Evolutionary conservation across 92 coral and sea anemone genomes (phyloP).

Genomic region (Epizoanthus ramosus): DNA sequence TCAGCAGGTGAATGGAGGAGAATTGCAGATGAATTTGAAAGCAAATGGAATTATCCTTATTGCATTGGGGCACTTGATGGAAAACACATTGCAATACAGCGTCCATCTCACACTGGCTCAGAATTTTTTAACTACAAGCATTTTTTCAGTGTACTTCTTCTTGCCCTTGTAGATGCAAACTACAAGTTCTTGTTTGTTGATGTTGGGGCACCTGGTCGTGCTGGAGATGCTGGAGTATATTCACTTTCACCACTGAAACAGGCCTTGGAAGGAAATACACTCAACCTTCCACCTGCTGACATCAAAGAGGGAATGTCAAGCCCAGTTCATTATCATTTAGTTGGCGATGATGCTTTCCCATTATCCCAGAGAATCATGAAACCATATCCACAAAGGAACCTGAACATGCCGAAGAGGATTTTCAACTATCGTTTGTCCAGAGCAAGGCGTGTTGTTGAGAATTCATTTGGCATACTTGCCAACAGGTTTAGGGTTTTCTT

Average conservation of each 20-base stretch:
- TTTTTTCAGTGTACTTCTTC: conserved; percentile 50
- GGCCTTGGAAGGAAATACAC: conserved; percentile 32
- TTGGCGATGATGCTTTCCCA: conserved; percentile 47
- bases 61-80: conserved; percentile 67
- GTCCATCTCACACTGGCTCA: conserved; percentile 56
- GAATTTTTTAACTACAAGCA: conserved; percentile 65
- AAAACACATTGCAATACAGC: conserved; percentile 62
- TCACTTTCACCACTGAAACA: conserved; percentile 41
- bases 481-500: no score
- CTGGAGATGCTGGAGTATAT: conserved; percentile 70
- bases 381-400: no score
- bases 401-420: no score
- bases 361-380: no score
- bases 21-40: conserved; percentile 39
- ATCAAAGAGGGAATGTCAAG: conserved; percentile 20
- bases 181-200: conserved; percentile 58
- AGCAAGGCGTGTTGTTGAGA: no score
- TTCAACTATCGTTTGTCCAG: no score
- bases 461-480: no score
- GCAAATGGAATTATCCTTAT: conserved; percentile 59
- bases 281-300: conserved; percentile 1
- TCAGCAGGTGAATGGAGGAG: conserved; percentile 38
- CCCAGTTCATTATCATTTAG: conserved; percentile 14
- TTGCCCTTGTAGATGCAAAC: conserved; percentile 59
- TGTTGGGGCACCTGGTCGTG: conserved; percentile 75